Conservation (phyloP, 2,797 vertebrate genomes). For the Enteromius treurensis region DNA sequence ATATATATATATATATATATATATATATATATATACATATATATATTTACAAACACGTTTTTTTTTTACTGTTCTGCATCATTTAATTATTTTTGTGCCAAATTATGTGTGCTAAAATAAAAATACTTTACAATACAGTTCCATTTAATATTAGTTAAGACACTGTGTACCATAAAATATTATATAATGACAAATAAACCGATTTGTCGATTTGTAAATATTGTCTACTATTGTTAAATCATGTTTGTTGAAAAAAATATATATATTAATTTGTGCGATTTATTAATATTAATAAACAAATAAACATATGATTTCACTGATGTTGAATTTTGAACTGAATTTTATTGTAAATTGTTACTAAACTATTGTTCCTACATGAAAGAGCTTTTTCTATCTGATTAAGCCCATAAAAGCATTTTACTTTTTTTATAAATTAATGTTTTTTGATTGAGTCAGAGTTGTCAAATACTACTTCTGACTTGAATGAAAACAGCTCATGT, state of each 20-base stretch:
- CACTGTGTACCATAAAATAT: background rate
- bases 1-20: too few species aligned
- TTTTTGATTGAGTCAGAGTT: background rate
- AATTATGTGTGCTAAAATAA: background rate
- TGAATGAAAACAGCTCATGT: background rate
- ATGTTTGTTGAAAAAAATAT: background rate
- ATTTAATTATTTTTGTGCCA: background rate
- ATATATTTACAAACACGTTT: background rate
- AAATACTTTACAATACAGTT: background rate
- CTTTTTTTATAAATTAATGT: background rate
- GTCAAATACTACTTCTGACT: background rate
- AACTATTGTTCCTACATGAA: background rate
- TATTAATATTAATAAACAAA: background rate
- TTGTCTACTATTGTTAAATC: background rate
- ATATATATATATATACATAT: too few species aligned
- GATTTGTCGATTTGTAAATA: background rate
- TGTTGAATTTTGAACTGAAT: background rate
- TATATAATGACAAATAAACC: background rate
- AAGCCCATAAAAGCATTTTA: background rate
- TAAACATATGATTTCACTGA: background rate
- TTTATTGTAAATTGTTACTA: background rate
- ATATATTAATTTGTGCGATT: background rate
- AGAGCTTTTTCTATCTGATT: background rate
- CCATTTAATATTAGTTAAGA: background rate
- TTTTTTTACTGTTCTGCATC: too few species aligned